Conservation (phyloP, 1,140 invertebrate genomes). For the Onthophagus taurus region DNA sequence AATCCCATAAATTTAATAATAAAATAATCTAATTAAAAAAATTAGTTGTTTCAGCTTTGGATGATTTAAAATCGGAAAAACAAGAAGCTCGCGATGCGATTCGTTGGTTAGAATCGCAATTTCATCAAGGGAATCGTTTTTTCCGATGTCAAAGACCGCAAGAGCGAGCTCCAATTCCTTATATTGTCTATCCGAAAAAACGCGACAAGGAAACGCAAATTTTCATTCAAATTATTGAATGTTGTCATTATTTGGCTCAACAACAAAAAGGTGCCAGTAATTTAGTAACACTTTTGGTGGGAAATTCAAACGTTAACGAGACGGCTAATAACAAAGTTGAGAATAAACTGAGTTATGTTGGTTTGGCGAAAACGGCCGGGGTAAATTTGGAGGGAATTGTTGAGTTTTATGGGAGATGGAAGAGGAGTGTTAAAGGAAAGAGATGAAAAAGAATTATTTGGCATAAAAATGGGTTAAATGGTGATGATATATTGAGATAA, state of each 20-base stretch:
- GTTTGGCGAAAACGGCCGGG: slow-evolving; percentile 50
- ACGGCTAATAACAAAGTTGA: slow-evolving; percentile 27
- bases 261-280: slow-evolving; percentile 46
- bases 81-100: slow-evolving; percentile 76
- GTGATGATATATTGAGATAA: no score
- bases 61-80: slow-evolving; percentile 71
- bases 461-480: no score
- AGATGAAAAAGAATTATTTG: no score
- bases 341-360: slow-evolving; percentile 35
- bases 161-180: slow-evolving; percentile 60
- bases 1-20: background rate
- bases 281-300: slow-evolving; percentile 51
- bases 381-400: slow-evolving; percentile 55
- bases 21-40: background rate
- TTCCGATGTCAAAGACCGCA: slow-evolving; percentile 69
- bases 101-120: slow-evolving; percentile 80
- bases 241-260: slow-evolving; percentile 56
- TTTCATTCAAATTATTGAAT: slow-evolving; percentile 60
- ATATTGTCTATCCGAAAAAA: slow-evolving; percentile 60
- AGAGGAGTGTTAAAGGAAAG: slow-evolving; percentile 51
- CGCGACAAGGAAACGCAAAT: slow-evolving; percentile 60
- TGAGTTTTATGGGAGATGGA: slow-evolving; percentile 58
- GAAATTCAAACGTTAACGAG: slow-evolving; percentile 38
- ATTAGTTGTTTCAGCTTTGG: slow-evolving; percentile 74
- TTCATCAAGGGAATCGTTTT: slow-evolving; percentile 74